Evolutionary conservation across 2,888 invertebrate species (phyloP), one percentile per base, ranked within the genome.

Genomic region (Chrysotoxum bicinctum): DNA sequence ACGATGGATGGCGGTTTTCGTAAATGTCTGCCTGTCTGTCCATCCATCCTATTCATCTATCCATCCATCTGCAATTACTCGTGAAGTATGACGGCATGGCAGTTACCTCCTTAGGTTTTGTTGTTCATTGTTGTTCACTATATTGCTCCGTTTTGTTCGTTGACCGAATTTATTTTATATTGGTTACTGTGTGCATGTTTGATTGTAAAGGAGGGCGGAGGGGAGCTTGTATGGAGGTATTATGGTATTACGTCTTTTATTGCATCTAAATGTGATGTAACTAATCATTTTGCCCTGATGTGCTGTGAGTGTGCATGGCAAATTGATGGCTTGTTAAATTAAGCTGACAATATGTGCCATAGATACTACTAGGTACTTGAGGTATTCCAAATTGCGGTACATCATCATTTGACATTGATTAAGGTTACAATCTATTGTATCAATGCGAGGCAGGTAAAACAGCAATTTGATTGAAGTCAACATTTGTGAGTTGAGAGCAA

Each of bases 11-110:
- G 19, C 26, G 26, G 60, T 74, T 69, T 69, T 62, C 40, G 35
- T 35, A 58, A 7, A 58, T 19, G 19, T 23, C 50, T 64, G 48
- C 35, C 75, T 48, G 37, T 72, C 79, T 37, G 37, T 74, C 84
- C 52, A 74, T 83, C 83, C 54, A 64, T 77, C 73, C 56, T 10
- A 81, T 76, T 50, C 48, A 69, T 56, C 58, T 54, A 83, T 64
- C 78, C 30, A 73, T 85, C 80, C 43, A 85, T 85, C 85, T 80
- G 80, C 85, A 85, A 85, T 85, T 85, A 81, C 76, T 76, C 76
- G 85, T 85, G 85, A 85, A 85, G 85, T 85, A 85, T 85, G 85
- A 81, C 81, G 85, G 85, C 85, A 85, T 69, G 76, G 81, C 69
- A 77, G 79, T 79, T 75, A 79, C 68, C 75, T 74, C 12, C n/a